A percentile compares a stretch with the other conserved stretches of the same genome.
These are phyloP conservation scores for Herpetotheres cachinnans DNA, from an alignment of 2,113 vertebrate species.

Conservation along the genomic window DNA sequence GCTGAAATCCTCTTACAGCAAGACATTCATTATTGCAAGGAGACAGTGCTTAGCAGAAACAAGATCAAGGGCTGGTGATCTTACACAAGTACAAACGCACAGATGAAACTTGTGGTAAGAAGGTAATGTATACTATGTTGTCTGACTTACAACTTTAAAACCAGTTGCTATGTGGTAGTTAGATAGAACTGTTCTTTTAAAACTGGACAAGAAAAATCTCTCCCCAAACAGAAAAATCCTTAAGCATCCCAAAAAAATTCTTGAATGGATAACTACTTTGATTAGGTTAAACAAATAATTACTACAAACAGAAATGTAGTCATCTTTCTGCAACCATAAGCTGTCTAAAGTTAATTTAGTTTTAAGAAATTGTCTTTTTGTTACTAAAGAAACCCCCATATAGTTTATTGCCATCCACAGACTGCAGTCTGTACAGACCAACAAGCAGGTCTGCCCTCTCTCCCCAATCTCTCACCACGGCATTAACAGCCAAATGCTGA, in stretches of 20 bases:
- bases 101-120: background rate
- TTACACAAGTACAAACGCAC: background rate
- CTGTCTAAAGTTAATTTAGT: background rate
- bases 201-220: background rate
- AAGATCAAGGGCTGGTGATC: slow-evolving; percentile 28
- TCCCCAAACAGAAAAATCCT: background rate
- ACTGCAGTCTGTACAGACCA: background rate
- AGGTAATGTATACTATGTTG: background rate
- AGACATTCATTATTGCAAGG: slow-evolving; percentile 19
- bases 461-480: background rate
- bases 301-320: background rate
- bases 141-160: background rate
- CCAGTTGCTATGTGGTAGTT: background rate
- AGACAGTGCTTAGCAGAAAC: slow-evolving; percentile 5
- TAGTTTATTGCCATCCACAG: background rate
- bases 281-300: background rate
- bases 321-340: background rate
- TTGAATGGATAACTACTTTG: background rate
- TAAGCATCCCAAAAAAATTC: background rate
- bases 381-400: background rate
- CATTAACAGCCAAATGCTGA: background rate
- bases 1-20: slow-evolving; percentile 63
- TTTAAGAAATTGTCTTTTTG: too few relatives aligned
- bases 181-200: background rate
- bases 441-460: background rate